phyloP scores from a whole-genome alignment of 92 coral and sea anemone species.

The Actinernus sp. region DNA sequence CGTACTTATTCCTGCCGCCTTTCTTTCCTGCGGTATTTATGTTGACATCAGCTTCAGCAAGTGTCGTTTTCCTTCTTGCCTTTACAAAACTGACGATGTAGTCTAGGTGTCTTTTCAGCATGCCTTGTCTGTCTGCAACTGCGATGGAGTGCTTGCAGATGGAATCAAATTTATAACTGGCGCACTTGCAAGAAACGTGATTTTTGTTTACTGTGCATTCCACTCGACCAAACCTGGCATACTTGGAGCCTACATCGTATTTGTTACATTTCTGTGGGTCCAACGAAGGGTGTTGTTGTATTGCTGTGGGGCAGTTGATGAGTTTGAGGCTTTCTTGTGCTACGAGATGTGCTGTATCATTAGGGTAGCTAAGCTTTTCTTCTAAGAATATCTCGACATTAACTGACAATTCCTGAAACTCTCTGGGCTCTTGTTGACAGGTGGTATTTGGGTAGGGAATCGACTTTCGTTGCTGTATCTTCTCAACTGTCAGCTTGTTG shows the following conservation, averaged over 20 bases:
- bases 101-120: conserved; percentile 14
- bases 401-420: conserved; percentile 27
- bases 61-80: too few relatives aligned
- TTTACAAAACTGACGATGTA: conserved; percentile 4
- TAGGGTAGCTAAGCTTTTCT: conserved; percentile 18
- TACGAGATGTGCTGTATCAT: conserved; percentile 17
- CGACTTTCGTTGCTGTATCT: conserved; percentile 33
- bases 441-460: conserved; percentile 16
- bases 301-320: conserved; percentile 31
- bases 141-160: conserved; percentile 48
- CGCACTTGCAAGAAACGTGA: conserved; percentile 29
- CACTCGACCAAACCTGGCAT: conserved; percentile 37
- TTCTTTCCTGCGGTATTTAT: conserved; percentile 39
- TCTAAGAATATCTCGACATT: conserved; percentile 14
- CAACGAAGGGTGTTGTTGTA: conserved; percentile 19
- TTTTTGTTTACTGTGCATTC: conserved; percentile 34
- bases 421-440: not conserved
- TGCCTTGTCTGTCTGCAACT: conserved; percentile 25
- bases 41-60: conserved; percentile 45
- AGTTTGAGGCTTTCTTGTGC: conserved; percentile 20
- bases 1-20: conserved; percentile 25
- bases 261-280: not conserved
- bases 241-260: conserved; percentile 38
- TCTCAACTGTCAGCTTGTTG: conserved; percentile 35
- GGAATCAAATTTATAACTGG: conserved; percentile 24